Conservation (phyloP, 2,888 invertebrate genomes). For the Sthenelais limicola region DNA sequence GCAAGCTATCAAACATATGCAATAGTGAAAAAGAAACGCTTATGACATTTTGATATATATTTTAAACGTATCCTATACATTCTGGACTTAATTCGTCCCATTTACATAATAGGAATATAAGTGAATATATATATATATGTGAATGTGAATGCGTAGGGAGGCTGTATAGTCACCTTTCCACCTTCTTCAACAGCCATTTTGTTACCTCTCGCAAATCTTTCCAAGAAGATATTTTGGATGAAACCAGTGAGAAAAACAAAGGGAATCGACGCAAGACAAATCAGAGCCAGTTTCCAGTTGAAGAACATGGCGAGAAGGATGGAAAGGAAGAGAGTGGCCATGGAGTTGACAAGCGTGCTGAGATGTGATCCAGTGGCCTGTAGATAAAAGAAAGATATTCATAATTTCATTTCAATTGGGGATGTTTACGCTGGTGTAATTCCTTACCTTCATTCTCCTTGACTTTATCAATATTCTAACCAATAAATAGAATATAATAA, state of each 20-base stretch:
- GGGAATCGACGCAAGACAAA: slow-evolving; percentile 71
- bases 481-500: too few species aligned
- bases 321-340: slow-evolving; percentile 67
- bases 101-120: too few species aligned
- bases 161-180: slow-evolving; percentile 73
- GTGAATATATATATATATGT: too few species aligned
- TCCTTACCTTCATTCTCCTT: too few species aligned
- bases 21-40: too few species aligned
- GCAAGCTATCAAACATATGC: background rate
- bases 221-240: slow-evolving; percentile 53
- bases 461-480: too few species aligned
- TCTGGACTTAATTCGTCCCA: too few species aligned
- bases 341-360: slow-evolving; percentile 68
- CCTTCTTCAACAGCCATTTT: slow-evolving; percentile 74
- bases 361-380: slow-evolving; percentile 73
- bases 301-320: slow-evolving; percentile 71
- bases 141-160: too few species aligned
- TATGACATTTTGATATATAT: too few species aligned
- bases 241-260: slow-evolving; percentile 70
- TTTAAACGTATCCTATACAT: too few species aligned
- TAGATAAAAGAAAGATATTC: slow-evolving; percentile 22
- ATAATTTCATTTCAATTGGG: too few species aligned
- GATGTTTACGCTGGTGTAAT: too few species aligned
- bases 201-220: slow-evolving; percentile 66
- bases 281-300: slow-evolving; percentile 73